Evolutionary conservation across 2,113 vertebrate genomes (phyloP), one percentile per base, ranked within the genome.

Genomic region (Semicossyphus pulcher): DNA sequence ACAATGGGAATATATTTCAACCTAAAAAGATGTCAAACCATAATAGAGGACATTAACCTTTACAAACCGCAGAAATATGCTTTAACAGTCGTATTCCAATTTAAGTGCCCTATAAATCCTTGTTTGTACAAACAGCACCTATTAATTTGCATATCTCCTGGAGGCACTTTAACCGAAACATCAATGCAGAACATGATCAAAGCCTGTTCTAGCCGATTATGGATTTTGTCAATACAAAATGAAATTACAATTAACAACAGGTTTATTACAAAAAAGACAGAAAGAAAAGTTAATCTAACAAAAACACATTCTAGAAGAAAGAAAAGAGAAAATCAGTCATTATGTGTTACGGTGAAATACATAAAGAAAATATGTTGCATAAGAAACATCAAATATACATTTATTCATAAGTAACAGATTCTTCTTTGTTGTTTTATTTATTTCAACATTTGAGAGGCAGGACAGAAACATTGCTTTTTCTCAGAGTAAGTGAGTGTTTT

Each of bases 341-440:
- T 39, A 47, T 39, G 44, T 62, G 31, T 61, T 47, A 60, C 6
- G 58, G n/a, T 39, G 9, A 18, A 65, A 59, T 48, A 54, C 52
- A 72, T 51, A n/a, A n/a, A n/a, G 25, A 61, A 63, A 61, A 29
- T 21, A 51, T 59, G 77, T 44, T 42, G 67, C 2, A 80, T 41
- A 73, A 21, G 60, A 73, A 67, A 70, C 29, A 77, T 57, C 14
- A 59, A 78, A 83, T 74, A 64, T n/a, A 64, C 76, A 57, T 67
- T 53, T 37, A 66, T n/a, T 42, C 29, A 36, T 51, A 14, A 34
- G 25, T 59, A 42, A 75, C 12, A 73, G 18, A 58, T 67, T 52
- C 0, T 42, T 4, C 9, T 64, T 16, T 2, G 23, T 7, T 18
- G 5, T 69, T 76, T 42, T 25, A 45, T 51, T 70, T 64, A 39